Percentiles rank a stretch among this genome's conserved stretches.
These are phyloP conservation scores for Haliclystus octoradiatus DNA, from an alignment of 30 jellyfish, hydroid and myxozoan species.

Conservation along the genomic window DNA sequence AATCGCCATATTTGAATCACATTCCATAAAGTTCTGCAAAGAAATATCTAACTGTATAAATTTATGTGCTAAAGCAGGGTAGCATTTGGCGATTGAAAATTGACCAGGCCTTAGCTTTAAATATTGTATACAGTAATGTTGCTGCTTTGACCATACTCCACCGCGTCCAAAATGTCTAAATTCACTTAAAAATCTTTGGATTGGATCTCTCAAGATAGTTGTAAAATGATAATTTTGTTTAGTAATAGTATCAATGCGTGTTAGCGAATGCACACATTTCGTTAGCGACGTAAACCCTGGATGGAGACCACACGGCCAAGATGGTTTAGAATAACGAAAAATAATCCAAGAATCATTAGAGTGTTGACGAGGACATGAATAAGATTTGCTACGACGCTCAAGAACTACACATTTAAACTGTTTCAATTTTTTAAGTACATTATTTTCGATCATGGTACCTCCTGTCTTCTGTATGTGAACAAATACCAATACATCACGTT, in stretches of 20 bases:
- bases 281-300: conserved; percentile 57
- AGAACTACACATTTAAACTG: conserved; percentile 43
- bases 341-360: conserved; percentile 64
- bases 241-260: conserved; percentile 2
- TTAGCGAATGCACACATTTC: conserved; percentile 49
- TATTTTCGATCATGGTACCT: conserved; percentile 64
- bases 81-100: conserved; percentile 20
- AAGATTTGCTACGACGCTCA: conserved; percentile 8
- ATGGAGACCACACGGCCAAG: conserved; percentile 97
- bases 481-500: conserved; percentile 39
- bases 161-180: conserved; percentile 90
- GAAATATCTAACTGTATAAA: conserved; percentile 38
- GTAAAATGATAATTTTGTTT: conserved; percentile 25
- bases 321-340: conserved; percentile 47
- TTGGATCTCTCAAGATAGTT: conserved; percentile 73
- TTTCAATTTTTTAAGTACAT: conserved; percentile 9
- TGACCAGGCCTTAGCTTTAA: conserved; percentile 8
- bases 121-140: conserved; percentile 35
- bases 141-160: conserved; percentile 60
- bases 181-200: conserved; percentile 65
- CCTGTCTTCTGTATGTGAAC: conserved; percentile 92
- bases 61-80: conserved; percentile 35
- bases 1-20: conserved; percentile 53
- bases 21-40: conserved; percentile 29
- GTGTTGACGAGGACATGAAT: conserved; percentile 44